These are phyloP conservation scores for Xenopus petersii DNA, from an alignment of 2,797 vertebrate genomes.

Conservation along the genomic window DNA sequence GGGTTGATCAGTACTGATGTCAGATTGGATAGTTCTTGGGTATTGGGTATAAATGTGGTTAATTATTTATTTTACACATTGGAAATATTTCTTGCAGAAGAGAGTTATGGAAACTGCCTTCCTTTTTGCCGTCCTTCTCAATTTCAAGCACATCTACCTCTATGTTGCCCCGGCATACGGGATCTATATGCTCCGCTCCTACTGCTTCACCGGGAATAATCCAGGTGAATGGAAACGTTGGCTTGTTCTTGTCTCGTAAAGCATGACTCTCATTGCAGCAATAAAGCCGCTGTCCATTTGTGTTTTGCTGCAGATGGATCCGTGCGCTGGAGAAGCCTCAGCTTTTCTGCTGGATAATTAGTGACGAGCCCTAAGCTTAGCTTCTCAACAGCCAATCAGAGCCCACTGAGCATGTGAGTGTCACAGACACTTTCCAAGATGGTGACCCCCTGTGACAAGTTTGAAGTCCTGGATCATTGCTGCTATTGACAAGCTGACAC, in stretches of 20 bases:
- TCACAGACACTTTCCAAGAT: too few relatives aligned
- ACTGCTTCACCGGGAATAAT: conserved; percentile 83
- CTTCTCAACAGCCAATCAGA: too few relatives aligned
- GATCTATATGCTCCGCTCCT: conserved; percentile 83
- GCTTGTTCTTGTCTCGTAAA: neutral
- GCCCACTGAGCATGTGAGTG: too few relatives aligned
- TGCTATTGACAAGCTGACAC: too few relatives aligned
- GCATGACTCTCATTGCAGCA: neutral
- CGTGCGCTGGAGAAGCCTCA: conserved; percentile 84
- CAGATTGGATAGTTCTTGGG: too few relatives aligned
- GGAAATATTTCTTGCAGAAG: conserved; percentile 63
- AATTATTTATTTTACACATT: conserved; percentile 45
- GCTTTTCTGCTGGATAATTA: conserved; percentile 39
- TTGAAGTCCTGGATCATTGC: too few relatives aligned
- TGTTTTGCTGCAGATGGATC: conserved; percentile 74
- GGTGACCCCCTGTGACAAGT: too few relatives aligned
- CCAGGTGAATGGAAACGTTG: conserved; percentile 60
- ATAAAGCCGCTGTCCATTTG: neutral
- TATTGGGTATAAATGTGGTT: neutral
- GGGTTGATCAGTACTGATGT: too few relatives aligned
- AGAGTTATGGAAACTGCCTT: conserved; percentile 83
- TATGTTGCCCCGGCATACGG: conserved; percentile 91
- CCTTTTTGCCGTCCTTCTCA: conserved; percentile 86
- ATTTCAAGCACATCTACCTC: conserved; percentile 93
- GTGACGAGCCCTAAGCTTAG: too few relatives aligned